Percentiles rank a stretch among this genome's conserved stretches.
Evolutionary conservation across 2,113 vertebrate genomes (phyloP).

Genomic region (Plecturocebus donacophilus): DNA sequence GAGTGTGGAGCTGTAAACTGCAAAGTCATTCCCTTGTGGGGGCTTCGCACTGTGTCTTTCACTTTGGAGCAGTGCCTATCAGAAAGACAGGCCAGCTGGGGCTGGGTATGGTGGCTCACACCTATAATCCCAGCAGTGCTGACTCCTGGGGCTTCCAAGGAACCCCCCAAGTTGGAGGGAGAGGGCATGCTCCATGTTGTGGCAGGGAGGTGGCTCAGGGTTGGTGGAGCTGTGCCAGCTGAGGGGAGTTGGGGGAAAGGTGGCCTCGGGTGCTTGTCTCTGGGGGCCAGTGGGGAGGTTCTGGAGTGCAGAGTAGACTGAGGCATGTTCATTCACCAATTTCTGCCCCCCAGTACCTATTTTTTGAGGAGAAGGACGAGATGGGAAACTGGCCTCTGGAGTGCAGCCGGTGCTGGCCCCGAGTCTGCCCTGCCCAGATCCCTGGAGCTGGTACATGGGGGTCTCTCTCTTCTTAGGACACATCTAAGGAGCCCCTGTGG

Average conservation of each 20-base stretch:
- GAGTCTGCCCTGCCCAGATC: neutral
- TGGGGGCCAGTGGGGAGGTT: neutral
- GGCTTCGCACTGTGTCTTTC: rapidly evolving
- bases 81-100: neutral
- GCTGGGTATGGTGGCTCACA: too few species aligned
- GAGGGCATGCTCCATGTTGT: neutral
- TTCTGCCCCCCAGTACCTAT: slow-evolving; percentile 25
- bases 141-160: neutral
- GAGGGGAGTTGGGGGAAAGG: neutral
- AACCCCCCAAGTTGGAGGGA: neutral
- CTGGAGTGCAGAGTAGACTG: neutral
- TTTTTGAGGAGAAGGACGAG: slow-evolving; percentile 34
- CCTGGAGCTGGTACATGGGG: rapidly evolving
- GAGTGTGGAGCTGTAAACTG: rapidly evolving
- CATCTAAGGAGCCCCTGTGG: neutral
- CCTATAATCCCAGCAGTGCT: neutral
- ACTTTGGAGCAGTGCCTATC: too few species aligned
- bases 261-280: neutral
- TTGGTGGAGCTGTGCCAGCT: neutral
- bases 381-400: slow-evolving; percentile 32
- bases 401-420: neutral
- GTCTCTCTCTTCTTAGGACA: neutral
- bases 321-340: neutral
- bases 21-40: neutral
- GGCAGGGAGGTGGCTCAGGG: neutral